A percentile compares a stretch with the other conserved stretches of the same genome.
phyloP scores from a whole-genome alignment of 2,797 vertebrate species.

The Coranthus polyacanthus region DNA sequence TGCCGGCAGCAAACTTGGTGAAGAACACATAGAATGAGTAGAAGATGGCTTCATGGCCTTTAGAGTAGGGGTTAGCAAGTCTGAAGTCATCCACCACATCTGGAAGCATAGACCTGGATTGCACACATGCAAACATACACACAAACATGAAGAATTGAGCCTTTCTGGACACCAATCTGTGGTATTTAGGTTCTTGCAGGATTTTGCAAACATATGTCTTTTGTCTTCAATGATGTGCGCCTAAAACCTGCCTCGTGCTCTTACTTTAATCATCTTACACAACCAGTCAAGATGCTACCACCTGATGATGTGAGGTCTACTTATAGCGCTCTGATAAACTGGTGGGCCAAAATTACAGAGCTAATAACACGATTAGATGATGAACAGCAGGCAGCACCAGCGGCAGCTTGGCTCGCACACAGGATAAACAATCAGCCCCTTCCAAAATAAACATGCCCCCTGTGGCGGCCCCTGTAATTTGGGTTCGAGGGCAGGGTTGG shows the following conservation, averaged over 20 bases:
- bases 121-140: constrained; percentile 8
- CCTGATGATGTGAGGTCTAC: constrained; percentile 46
- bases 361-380: constrained; percentile 78
- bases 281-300: constrained; percentile 14
- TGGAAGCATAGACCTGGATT: constrained; percentile 95
- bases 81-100: constrained; percentile 97
- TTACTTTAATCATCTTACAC: constrained; percentile 49
- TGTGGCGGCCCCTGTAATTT: constrained; percentile 75
- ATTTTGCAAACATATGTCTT: constrained; percentile 5
- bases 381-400: constrained; percentile 50
- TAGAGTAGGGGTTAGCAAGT: constrained; percentile 86
- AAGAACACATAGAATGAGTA: constrained; percentile 98
- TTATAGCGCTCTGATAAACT: constrained; percentile 51
- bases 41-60: constrained; percentile 97
- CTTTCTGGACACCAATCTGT: not conserved
- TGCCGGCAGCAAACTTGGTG: constrained; percentile 92
- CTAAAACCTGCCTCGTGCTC: constrained; percentile 6
- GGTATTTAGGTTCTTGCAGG: not conserved
- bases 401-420: constrained; percentile 28
- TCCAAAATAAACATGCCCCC: constrained; percentile 74
- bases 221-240: constrained; percentile 5
- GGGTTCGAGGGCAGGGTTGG: constrained; percentile 48
- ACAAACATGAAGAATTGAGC: constrained; percentile 16
- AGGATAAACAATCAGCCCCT: constrained; percentile 67
- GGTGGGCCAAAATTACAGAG: constrained; percentile 65